Conservation (phyloP, 2,113 vertebrate genomes). For the Pedionomus torquatus region DNA sequence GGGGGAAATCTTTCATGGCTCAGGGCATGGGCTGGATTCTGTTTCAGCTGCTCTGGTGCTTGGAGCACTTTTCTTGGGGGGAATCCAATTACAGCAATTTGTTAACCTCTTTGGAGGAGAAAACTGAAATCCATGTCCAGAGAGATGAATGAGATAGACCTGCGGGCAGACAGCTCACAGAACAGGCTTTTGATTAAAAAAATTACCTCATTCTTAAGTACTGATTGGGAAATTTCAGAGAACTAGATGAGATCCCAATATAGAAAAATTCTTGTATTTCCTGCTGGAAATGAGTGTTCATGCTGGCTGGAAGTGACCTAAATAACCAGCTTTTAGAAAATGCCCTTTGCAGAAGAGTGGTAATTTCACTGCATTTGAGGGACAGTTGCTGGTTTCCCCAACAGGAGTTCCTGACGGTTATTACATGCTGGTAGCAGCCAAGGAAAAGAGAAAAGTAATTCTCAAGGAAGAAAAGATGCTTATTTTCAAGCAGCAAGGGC, state of each 20-base stretch:
- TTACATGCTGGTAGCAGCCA: neutral
- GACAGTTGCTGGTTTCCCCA: neutral
- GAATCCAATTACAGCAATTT: conserved; percentile 65
- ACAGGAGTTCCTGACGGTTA: neutral
- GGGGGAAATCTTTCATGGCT: neutral
- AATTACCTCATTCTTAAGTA: conserved; percentile 50
- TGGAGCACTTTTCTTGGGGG: conserved; percentile 37
- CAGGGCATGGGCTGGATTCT: neutral
- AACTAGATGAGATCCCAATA: neutral
- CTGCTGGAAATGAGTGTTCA: neutral
- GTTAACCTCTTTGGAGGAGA: conserved; percentile 61
- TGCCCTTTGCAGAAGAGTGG: neutral
- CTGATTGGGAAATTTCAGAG: conserved; percentile 4
- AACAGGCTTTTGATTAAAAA: conserved; percentile 71
- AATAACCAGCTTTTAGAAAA: neutral
- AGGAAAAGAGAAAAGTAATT: neutral
- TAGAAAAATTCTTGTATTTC: neutral
- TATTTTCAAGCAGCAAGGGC: neutral
- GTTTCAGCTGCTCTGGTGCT: neutral
- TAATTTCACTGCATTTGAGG: neutral
- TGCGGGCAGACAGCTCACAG: conserved; percentile 43
- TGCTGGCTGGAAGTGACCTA: neutral
- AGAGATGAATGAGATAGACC: conserved; percentile 53
- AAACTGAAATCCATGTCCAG: conserved; percentile 53
- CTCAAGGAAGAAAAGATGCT: neutral